These are phyloP conservation scores for Diploscapter pachys DNA, from an alignment of 1,140 invertebrate species.

Conservation along the genomic window DNA sequence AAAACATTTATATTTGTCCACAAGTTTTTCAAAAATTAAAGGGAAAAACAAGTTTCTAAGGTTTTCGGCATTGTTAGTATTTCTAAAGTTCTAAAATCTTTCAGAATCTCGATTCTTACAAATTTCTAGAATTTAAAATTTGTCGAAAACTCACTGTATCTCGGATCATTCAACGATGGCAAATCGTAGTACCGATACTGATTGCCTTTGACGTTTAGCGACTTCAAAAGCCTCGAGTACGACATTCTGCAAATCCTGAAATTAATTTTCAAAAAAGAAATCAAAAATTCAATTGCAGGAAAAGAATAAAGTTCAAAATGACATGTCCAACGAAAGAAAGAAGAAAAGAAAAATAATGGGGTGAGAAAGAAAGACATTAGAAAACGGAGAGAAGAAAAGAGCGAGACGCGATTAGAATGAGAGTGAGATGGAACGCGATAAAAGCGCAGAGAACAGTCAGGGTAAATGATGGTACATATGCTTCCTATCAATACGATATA, in stretches of 20 bases:
- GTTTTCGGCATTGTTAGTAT: neutral
- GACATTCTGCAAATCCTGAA: slow-evolving; percentile 27
- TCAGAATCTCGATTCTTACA: no score
- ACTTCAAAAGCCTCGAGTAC: slow-evolving; percentile 63
- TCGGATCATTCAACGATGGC: slow-evolving; percentile 65
- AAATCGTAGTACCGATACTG: slow-evolving; percentile 76
- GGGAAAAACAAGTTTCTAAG: slow-evolving; percentile 2
- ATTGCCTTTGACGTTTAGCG: slow-evolving; percentile 68
- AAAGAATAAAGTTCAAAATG: slow-evolving; percentile 1
- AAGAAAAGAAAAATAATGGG: no score
- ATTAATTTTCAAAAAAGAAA: neutral
- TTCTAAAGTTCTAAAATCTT: no score
- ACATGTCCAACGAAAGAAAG: no score
- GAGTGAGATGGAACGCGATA: no score
- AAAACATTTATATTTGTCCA: slow-evolving; percentile 2
- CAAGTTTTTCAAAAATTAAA: neutral
- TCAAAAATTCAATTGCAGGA: neutral
- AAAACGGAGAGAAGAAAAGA: no score
- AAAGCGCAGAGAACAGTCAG: no score
- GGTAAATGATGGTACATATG: no score
- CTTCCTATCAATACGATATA: no score
- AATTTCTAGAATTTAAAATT: no score
- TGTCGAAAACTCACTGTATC: slow-evolving; percentile 69
- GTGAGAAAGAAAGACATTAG: no score
- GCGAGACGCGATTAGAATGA: no score